A percentile compares a stretch with the other conserved stretches of the same genome.
Conservation (phyloP, 2,888 invertebrate species). For the Clistopyga incitator region DNA sequence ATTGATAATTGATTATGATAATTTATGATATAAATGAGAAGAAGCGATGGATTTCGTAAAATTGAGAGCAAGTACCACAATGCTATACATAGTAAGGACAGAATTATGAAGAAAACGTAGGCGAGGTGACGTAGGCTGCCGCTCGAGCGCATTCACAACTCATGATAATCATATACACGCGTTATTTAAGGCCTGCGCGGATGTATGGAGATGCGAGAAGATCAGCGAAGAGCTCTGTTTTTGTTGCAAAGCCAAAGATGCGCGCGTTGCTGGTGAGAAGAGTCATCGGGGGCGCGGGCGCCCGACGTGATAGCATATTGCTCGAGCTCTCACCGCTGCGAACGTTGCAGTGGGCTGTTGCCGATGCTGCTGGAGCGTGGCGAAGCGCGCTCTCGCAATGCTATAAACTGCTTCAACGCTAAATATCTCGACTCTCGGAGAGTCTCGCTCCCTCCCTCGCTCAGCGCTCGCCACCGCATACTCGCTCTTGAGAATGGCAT, state of each 20-base stretch:
- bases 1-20: background rate
- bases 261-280: conserved; percentile 43
- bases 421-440: conserved; percentile 56
- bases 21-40: conserved; percentile 16
- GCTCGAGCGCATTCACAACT: conserved; percentile 42
- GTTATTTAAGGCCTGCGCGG: conserved; percentile 51
- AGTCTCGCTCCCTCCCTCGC: conserved; percentile 55
- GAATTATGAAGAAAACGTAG: conserved; percentile 45
- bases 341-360: conserved; percentile 30
- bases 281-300: conserved; percentile 50
- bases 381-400: conserved; percentile 52
- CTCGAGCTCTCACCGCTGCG: conserved; percentile 42
- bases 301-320: conserved; percentile 53
- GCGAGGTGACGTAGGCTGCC: conserved; percentile 48
- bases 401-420: conserved; percentile 64
- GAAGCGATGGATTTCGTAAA: conserved; percentile 1
- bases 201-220: conserved; percentile 56
- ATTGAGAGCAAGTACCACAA: conserved; percentile 40
- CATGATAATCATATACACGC: conserved; percentile 60
- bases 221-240: conserved; percentile 51
- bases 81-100: background rate
- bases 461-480: conserved; percentile 14
- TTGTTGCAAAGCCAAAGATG: conserved; percentile 57
- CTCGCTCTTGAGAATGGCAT: conserved; percentile 56
- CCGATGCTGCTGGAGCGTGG: conserved; percentile 57